Conservation (phyloP, 2,888 invertebrate species). For the Ceratothoa steindachneri region DNA sequence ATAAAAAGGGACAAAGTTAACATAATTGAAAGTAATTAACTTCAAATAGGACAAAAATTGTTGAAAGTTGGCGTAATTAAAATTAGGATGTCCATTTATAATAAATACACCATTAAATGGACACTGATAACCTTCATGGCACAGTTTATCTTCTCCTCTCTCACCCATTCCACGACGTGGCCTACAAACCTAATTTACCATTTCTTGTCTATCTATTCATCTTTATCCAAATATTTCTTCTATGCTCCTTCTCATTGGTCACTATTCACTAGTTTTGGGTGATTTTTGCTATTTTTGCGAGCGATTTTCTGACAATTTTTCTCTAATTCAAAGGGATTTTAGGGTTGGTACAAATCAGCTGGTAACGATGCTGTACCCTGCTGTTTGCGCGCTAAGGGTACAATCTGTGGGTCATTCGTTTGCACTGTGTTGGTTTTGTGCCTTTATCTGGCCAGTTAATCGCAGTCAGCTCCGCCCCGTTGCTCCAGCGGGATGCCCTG, state of each 20-base stretch:
- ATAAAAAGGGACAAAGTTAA: no score
- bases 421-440: slow-evolving; percentile 12
- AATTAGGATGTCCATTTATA: neutral
- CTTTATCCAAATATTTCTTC: no score
- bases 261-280: no score
- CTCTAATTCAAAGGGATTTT: slow-evolving; percentile 7
- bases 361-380: neutral
- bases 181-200: no score
- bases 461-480: neutral
- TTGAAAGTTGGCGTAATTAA: no score
- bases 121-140: neutral
- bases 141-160: no score
- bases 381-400: neutral
- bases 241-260: no score
- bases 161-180: no score
- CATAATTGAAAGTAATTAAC: no score
- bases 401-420: slow-evolving; percentile 6
- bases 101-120: neutral
- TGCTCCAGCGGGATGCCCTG: neutral
- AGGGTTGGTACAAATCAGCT: neutral
- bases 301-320: neutral
- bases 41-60: no score
- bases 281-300: no score
- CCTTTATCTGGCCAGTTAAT: slow-evolving; percentile 11
- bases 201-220: no score